Evolutionary conservation across 2,888 invertebrate genomes (phyloP).

Genomic region (Cosmia trapezina): DNA sequence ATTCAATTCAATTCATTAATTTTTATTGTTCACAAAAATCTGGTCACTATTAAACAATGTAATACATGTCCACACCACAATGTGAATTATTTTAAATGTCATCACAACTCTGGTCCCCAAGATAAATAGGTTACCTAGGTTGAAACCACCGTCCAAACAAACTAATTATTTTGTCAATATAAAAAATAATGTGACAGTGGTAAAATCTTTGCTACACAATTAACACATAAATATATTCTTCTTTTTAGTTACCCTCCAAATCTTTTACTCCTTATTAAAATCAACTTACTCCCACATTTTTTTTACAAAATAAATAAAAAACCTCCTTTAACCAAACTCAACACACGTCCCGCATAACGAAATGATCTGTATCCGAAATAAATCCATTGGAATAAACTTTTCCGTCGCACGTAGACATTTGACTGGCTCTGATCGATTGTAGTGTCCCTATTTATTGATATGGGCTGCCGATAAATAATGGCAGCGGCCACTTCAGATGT

Average conservation of each 20-base stretch:
- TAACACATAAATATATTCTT: no score
- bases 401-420: constrained; percentile 59
- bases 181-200: neutral
- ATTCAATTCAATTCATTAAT: neutral
- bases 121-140: no score
- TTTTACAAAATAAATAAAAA: constrained; percentile 16
- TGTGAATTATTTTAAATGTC: neutral
- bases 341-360: constrained; percentile 51
- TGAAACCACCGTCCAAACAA: neutral
- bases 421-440: constrained; percentile 65
- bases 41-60: neutral
- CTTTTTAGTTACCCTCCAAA: no score
- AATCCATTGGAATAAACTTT: constrained; percentile 65
- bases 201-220: no score
- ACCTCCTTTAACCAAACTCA: constrained; percentile 26
- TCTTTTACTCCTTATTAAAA: neutral
- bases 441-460: constrained; percentile 59
- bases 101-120: neutral
- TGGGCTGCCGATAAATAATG: constrained; percentile 61
- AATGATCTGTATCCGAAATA: constrained; percentile 65
- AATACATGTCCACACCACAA: neutral
- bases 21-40: neutral
- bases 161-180: neutral
- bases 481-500: constrained; percentile 41
- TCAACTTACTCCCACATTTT: neutral